Evolutionary conservation across 2,113 vertebrate genomes (phyloP), one percentile per base, ranked within the genome.

Genomic region (Erinaceus europaeus): DNA sequence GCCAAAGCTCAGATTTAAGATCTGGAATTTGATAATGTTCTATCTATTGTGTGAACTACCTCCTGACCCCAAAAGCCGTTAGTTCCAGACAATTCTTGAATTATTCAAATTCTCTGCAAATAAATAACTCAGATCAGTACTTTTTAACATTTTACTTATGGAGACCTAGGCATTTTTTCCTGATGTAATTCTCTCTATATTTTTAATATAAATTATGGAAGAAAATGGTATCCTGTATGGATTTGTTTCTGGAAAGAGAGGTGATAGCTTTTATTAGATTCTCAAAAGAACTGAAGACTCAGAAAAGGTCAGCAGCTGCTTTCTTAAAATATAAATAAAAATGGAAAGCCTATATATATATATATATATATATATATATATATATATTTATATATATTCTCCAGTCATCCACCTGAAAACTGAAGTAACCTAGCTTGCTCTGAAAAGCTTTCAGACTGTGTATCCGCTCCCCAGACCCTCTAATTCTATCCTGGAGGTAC

Each of bases 241-340:
- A 53, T 53, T 82, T 53, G 52, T 53, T 83, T 89, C 48, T 25
- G 7, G 23, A 53, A 12, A 75, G 17, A 84, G 62, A 76, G 29
- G 9, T 75, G 27, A 88, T 36, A n/a, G 36, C 17, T 85, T 85
- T 85, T 67, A 29, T 83, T 89, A 75, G 48, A 81, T 61, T 84
- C 40, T 36, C 9, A 36, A 61, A 80, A 89, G 29, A 88, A 71
- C 59, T 48, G 32, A 55, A 82, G 79, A 83, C 53, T 78, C 38
- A 76, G 67, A 46, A 77, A 92, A 91, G 21, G n/a, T 86, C 78
- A 73, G 84, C 44, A 77, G 15, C 38, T 38, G 44, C 77, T 80
- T 18, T 61, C 29, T 53, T 61, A 42, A 65, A 90, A 40, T 73
- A 75, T 65, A 83, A 90, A 89, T 29, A 75, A 71, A 72, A 90